Percentiles rank a stretch among this genome's conserved stretches.
These are phyloP conservation scores for Dendrophyllia cribrosa DNA, from an alignment of 64 coral and sea anemone genomes.

Conservation along the genomic window DNA sequence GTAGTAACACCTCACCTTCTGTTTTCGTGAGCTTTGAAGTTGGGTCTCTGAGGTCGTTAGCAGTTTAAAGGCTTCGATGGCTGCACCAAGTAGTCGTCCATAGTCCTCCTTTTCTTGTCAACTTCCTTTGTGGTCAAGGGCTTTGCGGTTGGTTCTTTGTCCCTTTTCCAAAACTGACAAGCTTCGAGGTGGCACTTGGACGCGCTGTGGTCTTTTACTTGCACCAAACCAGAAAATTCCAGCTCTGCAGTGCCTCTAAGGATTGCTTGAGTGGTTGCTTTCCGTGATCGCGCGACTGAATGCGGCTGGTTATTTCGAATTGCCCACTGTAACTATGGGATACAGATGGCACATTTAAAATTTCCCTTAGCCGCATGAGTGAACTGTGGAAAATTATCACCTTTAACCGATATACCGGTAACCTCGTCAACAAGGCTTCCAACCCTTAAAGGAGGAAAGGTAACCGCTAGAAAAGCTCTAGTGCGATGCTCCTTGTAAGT, in stretches of 20 bases:
- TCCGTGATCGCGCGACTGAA: not conserved
- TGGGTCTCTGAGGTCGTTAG: slow-evolving; percentile 39
- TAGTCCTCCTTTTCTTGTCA: not conserved
- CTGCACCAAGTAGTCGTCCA: slow-evolving; percentile 27
- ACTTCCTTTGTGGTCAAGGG: slow-evolving; percentile 4
- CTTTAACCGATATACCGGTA: not conserved
- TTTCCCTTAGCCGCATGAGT: not conserved
- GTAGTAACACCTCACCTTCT: slow-evolving; percentile 54
- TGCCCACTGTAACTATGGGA: slow-evolving; percentile 17
- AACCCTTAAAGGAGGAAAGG: slow-evolving; percentile 11
- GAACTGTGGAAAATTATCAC: slow-evolving; percentile 22
- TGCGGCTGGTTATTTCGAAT: slow-evolving; percentile 12
- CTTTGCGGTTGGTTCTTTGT: slow-evolving; percentile 1
- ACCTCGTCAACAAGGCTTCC: not conserved
- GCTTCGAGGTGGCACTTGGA: slow-evolving; percentile 56
- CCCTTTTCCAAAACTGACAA: slow-evolving; percentile 20
- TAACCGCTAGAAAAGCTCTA: slow-evolving; percentile 23
- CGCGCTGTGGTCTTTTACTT: slow-evolving; percentile 31
- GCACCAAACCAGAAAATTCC: slow-evolving; percentile 33
- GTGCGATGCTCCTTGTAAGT: not conserved
- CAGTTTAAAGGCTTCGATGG: slow-evolving; percentile 53
- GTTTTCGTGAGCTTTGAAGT: slow-evolving; percentile 10
- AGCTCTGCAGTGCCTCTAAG: slow-evolving; percentile 44
- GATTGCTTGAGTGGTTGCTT: slow-evolving; percentile 42
- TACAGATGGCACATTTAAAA: slow-evolving; percentile 17